Conservation (phyloP, 1,140 invertebrate genomes). For the Meloidogyne floridensis region DNA sequence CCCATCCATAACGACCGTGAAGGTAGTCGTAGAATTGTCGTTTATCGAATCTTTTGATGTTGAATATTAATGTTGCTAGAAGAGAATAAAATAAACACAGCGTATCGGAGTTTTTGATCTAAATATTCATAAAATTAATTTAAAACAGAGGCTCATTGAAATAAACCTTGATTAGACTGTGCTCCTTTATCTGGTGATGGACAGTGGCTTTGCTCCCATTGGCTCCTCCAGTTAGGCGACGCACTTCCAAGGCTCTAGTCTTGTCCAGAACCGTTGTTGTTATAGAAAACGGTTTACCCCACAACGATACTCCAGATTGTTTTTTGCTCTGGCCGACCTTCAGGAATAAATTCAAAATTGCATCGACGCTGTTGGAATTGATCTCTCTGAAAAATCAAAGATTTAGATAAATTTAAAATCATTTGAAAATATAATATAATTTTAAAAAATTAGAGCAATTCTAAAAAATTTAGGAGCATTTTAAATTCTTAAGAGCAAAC, state of each 20-base stretch:
- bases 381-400: background rate
- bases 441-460: too few relatives aligned
- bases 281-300: background rate
- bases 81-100: constrained; percentile 1
- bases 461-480: too few relatives aligned
- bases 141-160: too few relatives aligned
- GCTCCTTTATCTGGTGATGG: background rate
- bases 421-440: too few relatives aligned
- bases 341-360: constrained; percentile 4
- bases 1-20: background rate
- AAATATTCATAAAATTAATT: too few relatives aligned
- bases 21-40: background rate
- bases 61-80: background rate
- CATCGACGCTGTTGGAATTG: background rate
- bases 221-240: background rate
- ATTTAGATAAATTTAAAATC: too few relatives aligned
- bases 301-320: background rate
- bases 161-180: too few relatives aligned
- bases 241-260: background rate
- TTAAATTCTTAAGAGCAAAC: too few relatives aligned
- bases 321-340: background rate
- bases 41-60: background rate
- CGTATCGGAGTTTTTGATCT: background rate
- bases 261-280: background rate
- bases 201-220: background rate